A percentile compares a stretch with the other conserved stretches of the same genome.
Evolutionary conservation across 1,140 invertebrate species (phyloP).

Genomic region (Heliconius himera): DNA sequence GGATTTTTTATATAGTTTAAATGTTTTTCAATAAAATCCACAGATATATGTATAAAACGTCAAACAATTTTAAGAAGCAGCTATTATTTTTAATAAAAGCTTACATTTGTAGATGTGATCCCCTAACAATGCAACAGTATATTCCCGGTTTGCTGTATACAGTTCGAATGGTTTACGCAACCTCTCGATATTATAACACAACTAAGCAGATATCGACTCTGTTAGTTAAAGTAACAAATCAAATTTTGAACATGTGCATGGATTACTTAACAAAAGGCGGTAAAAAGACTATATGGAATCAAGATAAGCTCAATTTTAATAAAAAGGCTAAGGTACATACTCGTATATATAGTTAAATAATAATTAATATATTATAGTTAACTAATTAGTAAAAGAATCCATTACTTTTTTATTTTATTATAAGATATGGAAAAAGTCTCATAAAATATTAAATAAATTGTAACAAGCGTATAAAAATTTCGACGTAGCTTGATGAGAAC

Average conservation of each 20-base stretch:
- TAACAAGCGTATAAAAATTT: too few relatives aligned
- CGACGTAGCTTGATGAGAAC: too few relatives aligned
- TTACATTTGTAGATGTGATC: constrained; percentile 80
- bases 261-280: constrained; percentile 86
- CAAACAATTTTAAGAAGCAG: too few relatives aligned
- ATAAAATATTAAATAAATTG: too few relatives aligned
- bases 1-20: too few relatives aligned
- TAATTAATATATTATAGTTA: background rate
- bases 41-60: too few relatives aligned
- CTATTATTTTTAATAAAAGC: background rate
- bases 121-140: constrained; percentile 86
- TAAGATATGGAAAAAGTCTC: too few relatives aligned
- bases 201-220: constrained; percentile 90
- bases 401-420: background rate
- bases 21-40: too few relatives aligned
- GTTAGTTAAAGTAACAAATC: constrained; percentile 91
- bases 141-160: constrained; percentile 88
- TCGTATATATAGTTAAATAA: too few relatives aligned
- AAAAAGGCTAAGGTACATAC: constrained; percentile 86
- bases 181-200: constrained; percentile 92
- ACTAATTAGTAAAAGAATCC: background rate
- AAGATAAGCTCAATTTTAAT: constrained; percentile 84
- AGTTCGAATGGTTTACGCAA: constrained; percentile 91
- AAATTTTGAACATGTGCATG: constrained; percentile 88
- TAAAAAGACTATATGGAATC: constrained; percentile 87